Conservation (phyloP, 1,140 invertebrate species). For the Agrilus planipennis region DNA sequence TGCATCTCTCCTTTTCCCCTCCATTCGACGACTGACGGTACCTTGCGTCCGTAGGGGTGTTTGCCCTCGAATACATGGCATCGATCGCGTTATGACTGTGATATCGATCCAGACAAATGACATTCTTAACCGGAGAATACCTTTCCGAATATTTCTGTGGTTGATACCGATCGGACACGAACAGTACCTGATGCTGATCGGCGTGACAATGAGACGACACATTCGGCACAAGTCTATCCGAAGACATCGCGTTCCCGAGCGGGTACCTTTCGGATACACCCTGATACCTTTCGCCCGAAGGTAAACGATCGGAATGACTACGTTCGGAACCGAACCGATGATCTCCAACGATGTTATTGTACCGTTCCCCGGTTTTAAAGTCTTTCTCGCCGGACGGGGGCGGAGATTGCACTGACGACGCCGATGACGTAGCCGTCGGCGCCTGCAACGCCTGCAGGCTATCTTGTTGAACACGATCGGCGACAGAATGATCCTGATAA, state of each 20-base stretch:
- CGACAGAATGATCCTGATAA: constrained; percentile 2
- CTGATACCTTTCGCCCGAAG: constrained; percentile 27
- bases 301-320: constrained; percentile 26
- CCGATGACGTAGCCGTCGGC: constrained; percentile 3
- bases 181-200: constrained; percentile 1
- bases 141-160: constrained; percentile 21
- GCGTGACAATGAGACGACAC: constrained; percentile 3
- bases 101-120: constrained; percentile 24
- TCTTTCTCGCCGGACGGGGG: neutral
- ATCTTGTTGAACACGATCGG: constrained; percentile 10
- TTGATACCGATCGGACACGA: constrained; percentile 14
- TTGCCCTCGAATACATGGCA: constrained; percentile 12
- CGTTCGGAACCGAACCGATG: constrained; percentile 23
- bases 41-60: constrained; percentile 14
- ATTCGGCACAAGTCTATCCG: constrained; percentile 20
- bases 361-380: constrained; percentile 1
- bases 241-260: constrained; percentile 25
- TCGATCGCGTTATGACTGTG: constrained; percentile 8
- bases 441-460: constrained; percentile 7
- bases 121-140: constrained; percentile 18
- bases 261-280: constrained; percentile 31
- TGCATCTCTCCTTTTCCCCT: constrained; percentile 22
- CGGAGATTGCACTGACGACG: neutral
- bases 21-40: constrained; percentile 8
- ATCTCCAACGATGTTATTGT: constrained; percentile 10